Percentiles rank a stretch among this genome's conserved stretches.
phyloP scores from a whole-genome alignment of 92 coral and sea anemone genomes.

The Porites evermanni region DNA sequence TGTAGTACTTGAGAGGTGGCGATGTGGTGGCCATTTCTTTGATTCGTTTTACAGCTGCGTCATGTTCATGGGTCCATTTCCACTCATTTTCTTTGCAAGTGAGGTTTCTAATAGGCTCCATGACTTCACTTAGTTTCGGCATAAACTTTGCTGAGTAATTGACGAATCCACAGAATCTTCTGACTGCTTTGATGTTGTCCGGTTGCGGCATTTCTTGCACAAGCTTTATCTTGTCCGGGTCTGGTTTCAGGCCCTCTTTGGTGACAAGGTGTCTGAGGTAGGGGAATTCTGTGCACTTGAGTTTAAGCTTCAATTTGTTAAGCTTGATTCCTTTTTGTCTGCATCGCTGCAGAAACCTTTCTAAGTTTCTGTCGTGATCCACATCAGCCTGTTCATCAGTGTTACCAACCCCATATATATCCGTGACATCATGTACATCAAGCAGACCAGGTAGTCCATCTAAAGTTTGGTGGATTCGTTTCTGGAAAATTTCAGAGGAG shows the following conservation, averaged over 20 bases:
- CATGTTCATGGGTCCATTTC: conserved; percentile 47
- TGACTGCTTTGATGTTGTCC: conserved; percentile 48
- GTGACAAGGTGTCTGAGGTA: conserved; percentile 57
- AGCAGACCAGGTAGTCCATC: conserved; percentile 63
- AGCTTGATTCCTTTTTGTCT: conserved; percentile 51
- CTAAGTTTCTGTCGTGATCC: conserved; percentile 47
- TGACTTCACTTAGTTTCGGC: conserved; percentile 39
- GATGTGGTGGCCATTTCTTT: conserved; percentile 35
- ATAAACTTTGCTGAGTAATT: conserved; percentile 64
- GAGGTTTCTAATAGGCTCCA: conserved; percentile 53
- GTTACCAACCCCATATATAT: conserved; percentile 58
- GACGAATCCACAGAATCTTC: conserved; percentile 66
- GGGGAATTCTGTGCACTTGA: conserved; percentile 48
- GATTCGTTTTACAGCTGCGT: conserved; percentile 31
- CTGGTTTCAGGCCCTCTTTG: conserved; percentile 48
- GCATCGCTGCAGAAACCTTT: conserved; percentile 45
- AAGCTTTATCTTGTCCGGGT: conserved; percentile 38
- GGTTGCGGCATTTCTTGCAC: conserved; percentile 47
- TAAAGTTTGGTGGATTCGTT: conserved; percentile 67
- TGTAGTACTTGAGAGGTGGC: conserved; percentile 52
- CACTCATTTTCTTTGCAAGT: conserved; percentile 37
- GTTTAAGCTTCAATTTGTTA: conserved; percentile 43
- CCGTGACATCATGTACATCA: conserved; percentile 65
- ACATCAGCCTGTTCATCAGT: conserved; percentile 56
- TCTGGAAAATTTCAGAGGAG: conserved; percentile 61